Evolutionary conservation across 2,888 invertebrate genomes (phyloP), one percentile per base, ranked within the genome.

Genomic region (Heliconius hortense): DNA sequence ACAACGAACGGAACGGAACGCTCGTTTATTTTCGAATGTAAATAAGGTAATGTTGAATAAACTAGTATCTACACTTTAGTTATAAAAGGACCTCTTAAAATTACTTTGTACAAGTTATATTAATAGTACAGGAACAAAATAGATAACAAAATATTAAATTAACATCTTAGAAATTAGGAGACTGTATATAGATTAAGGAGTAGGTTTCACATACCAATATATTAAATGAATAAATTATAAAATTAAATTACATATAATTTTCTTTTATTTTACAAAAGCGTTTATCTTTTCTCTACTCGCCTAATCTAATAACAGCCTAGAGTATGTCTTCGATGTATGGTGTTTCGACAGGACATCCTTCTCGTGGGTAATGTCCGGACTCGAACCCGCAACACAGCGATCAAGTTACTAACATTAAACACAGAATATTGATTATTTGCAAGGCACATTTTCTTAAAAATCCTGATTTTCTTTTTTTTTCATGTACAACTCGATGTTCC

Each of bases 371-470:
- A 73, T 77, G 76, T 81, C 81, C 81, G 75, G 48, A 77, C 75
- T 78, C 81, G 77, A 81, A 76, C 80, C 86, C 87, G 88, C 88
- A 84, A 86, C 85, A 84, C 90, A 89, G 87, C 85, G 84, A 85
- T 86, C 85, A 87, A 88, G 86, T 88, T 87, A 90, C 90, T 93
- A 92, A 91, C 84, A 93, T 93, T 93, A 93, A 93, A 94, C 93
- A 93, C 93, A 93, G 93, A 93, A 93, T 93, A 93, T 90, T 92
- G 93, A 91, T 87, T 91, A 92, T 90, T 93, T 93, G 93, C 93
- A 94, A 94, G 93, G 93, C 93, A 94, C 93, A 94, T 93, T 93
- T 91, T 93, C 88, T 92, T 94, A 89, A 91, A 91, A 93, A 94
- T 93, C 92, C 93, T 92, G 93, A 90, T 87, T 90, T 92, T 88